Base-by-base conservation (phyloP, 1,140 invertebrate genomes). In the Habropoda laboriosa region DNA sequence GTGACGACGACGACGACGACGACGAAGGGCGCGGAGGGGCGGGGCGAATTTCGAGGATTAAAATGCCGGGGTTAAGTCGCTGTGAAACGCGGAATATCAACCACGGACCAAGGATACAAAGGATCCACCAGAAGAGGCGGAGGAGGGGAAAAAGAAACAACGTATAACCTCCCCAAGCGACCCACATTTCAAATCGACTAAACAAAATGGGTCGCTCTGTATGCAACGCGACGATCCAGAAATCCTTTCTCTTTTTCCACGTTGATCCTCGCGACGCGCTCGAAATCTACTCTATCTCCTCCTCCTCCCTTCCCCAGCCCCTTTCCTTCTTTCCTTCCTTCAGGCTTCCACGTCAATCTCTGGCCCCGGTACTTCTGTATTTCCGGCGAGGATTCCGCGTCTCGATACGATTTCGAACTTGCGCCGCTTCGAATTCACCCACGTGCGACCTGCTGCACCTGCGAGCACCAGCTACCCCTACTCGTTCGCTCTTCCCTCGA, bases 191-290 rank as follows among this genome's bases (percentile, higher is more conserved):
- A 64, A 82, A 80, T 71, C 58, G 67, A 73, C 80, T 79, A 79
- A 73, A 79, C 70, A 73, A 73, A 82, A 82, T 82, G 24, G 64
- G 76, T 73, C 80, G 80, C 70, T 79, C 80, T 80, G 80, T 79
- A 82, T 82, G 76, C 80, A 79, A 60, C 67, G 67, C 60, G 76
- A 79, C 61, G 47, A 60, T 70, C 80, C 58, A 71, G 79, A 78
- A 79, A 70, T 79, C 75, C 67, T 63, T 64, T 82, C 80, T 79
- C 76, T 79, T 68, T n/a, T 55, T 40, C 66, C 32, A 3, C 38
- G 74, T 55, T 70, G 74, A 81, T 79, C 66, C 64, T 68, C 67
- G 75, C 75, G 24, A 61, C 42, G 49, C 27, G 32, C 40, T 24
- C 27, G 40, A 38, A 57, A 42, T 64, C 63, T 32, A 47, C 51